Base-by-base conservation (phyloP, 2,888 invertebrate genomes). In the Pyrrhopygopsis socrates region DNA sequence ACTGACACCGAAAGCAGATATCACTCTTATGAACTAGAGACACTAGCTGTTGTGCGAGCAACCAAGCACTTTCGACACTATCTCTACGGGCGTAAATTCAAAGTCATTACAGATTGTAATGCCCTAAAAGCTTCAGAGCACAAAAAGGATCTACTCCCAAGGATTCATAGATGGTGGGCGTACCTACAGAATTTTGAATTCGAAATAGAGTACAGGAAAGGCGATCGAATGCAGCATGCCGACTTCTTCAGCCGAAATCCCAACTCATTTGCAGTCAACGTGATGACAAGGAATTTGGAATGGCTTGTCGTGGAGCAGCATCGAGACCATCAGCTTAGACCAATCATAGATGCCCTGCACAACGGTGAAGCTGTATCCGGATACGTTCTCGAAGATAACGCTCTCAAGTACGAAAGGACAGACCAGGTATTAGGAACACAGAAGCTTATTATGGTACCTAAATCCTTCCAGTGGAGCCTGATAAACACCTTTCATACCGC, bases 91-190 rank as follows among this genome's bases (percentile, higher is more conserved):
- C 81, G 91, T 0, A 83, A 85, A 38, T 93, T 94, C 45, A 89
- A 73, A 34, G 81, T 93, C 2, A 79, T 92, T 29, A 93, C 93
- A 1, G 91, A 95, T 34, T 95, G 94, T 70, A 95, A 95, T 30
- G 91, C 94, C 0, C 54, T 95, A 0, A 95, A 94, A 81, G 94
- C 95, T 0, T 95, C 95, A 0, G 90, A 92, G 41, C 89, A 93
- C 22, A 95, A 95, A 83, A 81, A 92, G 73, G 94, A 95, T 8
- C 70, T 95, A 0, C 50, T 94, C 0, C 94, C 94, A 0, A 67
- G 95, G 0, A 86, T 95, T 4, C 91, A 94, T 67, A 50, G 95
- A 0, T 95, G 95, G 95, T 95, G 95, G 94, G 88, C 94, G 0
- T 95, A 70, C 71, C 67, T 95, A 0, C 94, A 95, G 83, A 92